Evolutionary conservation across 2,888 invertebrate genomes (phyloP).

Genomic region (Agonopterix alstromeriana): DNA sequence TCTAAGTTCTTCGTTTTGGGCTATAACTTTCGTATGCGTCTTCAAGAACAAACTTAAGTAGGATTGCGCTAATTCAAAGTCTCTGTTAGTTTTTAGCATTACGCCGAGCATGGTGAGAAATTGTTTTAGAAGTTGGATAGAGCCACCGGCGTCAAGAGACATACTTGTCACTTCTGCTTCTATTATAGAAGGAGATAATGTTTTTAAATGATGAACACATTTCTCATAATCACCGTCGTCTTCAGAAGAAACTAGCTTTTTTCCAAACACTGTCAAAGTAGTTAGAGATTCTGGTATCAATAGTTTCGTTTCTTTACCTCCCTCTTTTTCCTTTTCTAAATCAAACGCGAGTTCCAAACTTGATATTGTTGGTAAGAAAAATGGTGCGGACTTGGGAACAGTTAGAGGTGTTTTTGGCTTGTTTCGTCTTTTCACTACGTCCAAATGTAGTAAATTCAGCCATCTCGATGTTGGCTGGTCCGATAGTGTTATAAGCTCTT

Average conservation of each 20-base stretch:
- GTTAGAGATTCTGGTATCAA: slow-evolving; percentile 76
- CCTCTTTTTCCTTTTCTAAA: slow-evolving; percentile 63
- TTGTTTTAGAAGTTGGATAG: slow-evolving; percentile 81
- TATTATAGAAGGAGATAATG: slow-evolving; percentile 87
- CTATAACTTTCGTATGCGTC: slow-evolving; percentile 80
- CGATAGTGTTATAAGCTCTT: slow-evolving; percentile 90
- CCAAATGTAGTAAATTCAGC: slow-evolving; percentile 92
- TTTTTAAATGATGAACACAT: slow-evolving; percentile 79
- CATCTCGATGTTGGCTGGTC: slow-evolving; percentile 91
- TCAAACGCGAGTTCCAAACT: slow-evolving; percentile 90
- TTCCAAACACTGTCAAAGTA: slow-evolving; percentile 83
- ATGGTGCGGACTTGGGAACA: slow-evolving; percentile 92
- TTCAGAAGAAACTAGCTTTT: slow-evolving; percentile 72
- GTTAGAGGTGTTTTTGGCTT: slow-evolving; percentile 92
- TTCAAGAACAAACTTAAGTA: slow-evolving; percentile 93
- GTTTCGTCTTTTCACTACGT: slow-evolving; percentile 90
- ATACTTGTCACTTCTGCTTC: slow-evolving; percentile 92
- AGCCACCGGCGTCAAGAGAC: slow-evolving; percentile 84
- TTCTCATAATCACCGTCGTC: slow-evolving; percentile 68
- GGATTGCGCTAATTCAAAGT: slow-evolving; percentile 94
- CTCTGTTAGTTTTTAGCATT: slow-evolving; percentile 83
- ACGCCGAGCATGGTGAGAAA: slow-evolving; percentile 85
- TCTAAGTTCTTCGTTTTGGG: slow-evolving; percentile 72
- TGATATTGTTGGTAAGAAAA: slow-evolving; percentile 95
- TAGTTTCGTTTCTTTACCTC: slow-evolving; percentile 65